Conservation (phyloP, 1,140 invertebrate species). For the Brachionus manjavacas region DNA sequence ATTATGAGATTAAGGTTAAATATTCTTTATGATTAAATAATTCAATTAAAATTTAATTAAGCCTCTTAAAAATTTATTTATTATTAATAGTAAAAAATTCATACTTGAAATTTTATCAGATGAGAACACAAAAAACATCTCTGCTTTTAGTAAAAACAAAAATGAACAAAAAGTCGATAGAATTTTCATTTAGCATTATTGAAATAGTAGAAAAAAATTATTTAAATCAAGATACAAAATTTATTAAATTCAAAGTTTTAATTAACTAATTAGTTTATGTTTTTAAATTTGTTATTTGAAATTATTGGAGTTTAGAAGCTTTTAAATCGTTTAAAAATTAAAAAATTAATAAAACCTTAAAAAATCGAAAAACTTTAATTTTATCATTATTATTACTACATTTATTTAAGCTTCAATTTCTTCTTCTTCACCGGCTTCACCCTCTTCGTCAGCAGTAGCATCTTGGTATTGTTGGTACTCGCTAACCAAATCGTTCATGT, state of each 20-base stretch:
- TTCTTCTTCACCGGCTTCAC: conserved; percentile 33
- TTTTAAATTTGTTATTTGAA: neutral
- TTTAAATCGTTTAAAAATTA: neutral
- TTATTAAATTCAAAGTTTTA: neutral
- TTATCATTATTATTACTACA: neutral
- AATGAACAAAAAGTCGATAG: neutral
- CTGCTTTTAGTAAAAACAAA: neutral
- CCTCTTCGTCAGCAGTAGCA: conserved; percentile 43
- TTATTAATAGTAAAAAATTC: too few species aligned
- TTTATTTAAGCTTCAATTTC: neutral
- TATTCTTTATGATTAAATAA: too few species aligned
- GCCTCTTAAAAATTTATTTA: too few species aligned
- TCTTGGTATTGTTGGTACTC: conserved; percentile 80
- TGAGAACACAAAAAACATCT: neutral
- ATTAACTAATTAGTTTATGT: neutral
- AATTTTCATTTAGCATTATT: neutral
- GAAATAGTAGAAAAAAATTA: neutral
- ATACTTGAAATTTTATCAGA: too few species aligned
- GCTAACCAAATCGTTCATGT: conserved; percentile 75
- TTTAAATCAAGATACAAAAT: neutral
- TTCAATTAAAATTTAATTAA: too few species aligned
- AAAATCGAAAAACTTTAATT: neutral
- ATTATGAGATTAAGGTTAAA: too few species aligned
- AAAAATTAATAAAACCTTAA: neutral
- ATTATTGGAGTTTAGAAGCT: neutral